Percentiles rank a stretch among this genome's conserved stretches.
phyloP scores from a whole-genome alignment of 1,140 invertebrate species.

The Nymphalis io region DNA sequence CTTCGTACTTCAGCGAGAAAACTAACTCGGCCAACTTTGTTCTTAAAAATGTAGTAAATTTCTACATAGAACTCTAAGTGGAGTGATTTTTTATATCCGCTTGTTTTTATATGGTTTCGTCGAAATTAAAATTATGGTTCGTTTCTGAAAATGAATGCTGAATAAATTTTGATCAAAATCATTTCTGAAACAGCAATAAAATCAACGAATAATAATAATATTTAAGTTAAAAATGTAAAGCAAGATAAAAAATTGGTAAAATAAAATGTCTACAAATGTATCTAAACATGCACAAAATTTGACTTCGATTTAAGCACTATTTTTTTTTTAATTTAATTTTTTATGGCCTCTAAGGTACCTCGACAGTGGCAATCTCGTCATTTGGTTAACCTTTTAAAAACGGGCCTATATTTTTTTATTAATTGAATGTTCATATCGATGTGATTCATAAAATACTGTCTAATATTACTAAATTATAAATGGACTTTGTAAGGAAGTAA shows the following conservation, averaged over 20 bases:
- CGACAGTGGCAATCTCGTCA: too few species aligned
- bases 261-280: too few species aligned
- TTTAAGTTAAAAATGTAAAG: too few species aligned
- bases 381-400: too few species aligned
- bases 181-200: background rate
- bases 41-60: conserved; percentile 15
- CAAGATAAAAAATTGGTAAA: too few species aligned
- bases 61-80: background rate
- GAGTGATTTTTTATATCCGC: conserved; percentile 2
- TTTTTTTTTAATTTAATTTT: too few species aligned
- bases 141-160: too few species aligned
- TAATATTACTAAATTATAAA: background rate
- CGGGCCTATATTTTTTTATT: background rate
- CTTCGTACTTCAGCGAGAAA: conserved; percentile 7
- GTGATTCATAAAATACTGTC: background rate
- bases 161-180: too few species aligned
- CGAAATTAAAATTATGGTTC: background rate
- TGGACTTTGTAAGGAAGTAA: background rate
- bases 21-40: conserved; percentile 21
- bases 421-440: background rate
- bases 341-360: too few species aligned
- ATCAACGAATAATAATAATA: too few species aligned
- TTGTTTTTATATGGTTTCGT: background rate
- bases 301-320: too few species aligned
- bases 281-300: too few species aligned